These are phyloP conservation scores for Sipunculus nudus DNA, from an alignment of 2,888 invertebrate species.

Conservation along the genomic window DNA sequence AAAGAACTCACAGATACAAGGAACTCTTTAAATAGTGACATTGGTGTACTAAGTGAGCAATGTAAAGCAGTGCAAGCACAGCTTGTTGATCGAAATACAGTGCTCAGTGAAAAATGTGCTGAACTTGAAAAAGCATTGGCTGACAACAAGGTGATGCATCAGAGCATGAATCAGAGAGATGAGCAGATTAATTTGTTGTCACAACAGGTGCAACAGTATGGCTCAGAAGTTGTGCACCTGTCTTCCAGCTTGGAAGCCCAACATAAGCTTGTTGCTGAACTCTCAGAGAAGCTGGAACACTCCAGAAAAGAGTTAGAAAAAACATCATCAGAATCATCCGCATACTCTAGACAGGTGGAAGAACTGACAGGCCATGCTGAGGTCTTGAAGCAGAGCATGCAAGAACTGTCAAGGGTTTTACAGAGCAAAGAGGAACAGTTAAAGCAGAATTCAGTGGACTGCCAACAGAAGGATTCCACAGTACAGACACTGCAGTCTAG, in stretches of 20 bases:
- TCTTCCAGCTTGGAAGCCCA: too few relatives aligned
- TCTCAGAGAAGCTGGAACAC: neutral
- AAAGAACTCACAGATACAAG: neutral
- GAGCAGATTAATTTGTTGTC: too few relatives aligned
- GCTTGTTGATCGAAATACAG: too few relatives aligned
- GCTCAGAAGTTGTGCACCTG: conserved; percentile 6
- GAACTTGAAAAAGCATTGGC: neutral
- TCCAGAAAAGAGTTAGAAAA: neutral
- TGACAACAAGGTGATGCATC: too few relatives aligned
- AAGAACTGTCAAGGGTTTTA: too few relatives aligned
- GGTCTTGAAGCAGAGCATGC: too few relatives aligned
- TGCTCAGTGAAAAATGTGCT: neutral
- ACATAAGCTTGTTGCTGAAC: neutral
- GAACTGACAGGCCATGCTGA: neutral
- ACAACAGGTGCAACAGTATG: conserved; percentile 9
- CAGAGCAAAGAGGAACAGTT: too few relatives aligned
- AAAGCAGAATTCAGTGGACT: too few relatives aligned
- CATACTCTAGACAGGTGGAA: neutral
- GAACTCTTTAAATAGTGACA: neutral
- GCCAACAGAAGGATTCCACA: too few relatives aligned
- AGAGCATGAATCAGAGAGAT: too few relatives aligned
- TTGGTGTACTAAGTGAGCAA: neutral
- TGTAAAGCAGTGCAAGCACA: neutral
- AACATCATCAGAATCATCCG: neutral
- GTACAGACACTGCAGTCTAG: too few relatives aligned